Conservation (phyloP, 2,888 invertebrate genomes). For the Agrilus cyanescens region DNA sequence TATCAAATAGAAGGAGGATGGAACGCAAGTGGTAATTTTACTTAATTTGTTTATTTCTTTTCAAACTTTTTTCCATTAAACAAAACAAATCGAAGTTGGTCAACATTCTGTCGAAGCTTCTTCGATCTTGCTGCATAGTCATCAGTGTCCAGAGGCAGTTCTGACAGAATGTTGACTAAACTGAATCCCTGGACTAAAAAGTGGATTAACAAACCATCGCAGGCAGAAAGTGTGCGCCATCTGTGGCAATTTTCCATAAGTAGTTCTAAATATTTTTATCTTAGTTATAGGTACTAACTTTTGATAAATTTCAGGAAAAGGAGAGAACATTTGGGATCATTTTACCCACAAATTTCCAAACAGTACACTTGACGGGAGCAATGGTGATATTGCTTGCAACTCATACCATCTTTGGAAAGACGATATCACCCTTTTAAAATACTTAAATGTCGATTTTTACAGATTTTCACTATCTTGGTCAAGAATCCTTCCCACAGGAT, state of each 20-base stretch:
- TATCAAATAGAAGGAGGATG: slow-evolving; percentile 43
- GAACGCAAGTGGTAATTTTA: slow-evolving; percentile 36
- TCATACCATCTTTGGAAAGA: slow-evolving; percentile 23
- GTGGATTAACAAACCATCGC: too few relatives aligned
- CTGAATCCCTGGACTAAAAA: too few relatives aligned
- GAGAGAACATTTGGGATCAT: slow-evolving; percentile 41
- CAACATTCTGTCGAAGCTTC: too few relatives aligned
- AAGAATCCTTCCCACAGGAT: slow-evolving; percentile 48
- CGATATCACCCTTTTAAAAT: slow-evolving; percentile 19
- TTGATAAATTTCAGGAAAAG: slow-evolving; percentile 34
- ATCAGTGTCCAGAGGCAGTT: too few relatives aligned
- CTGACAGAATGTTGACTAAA: too few relatives aligned
- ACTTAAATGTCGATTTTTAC: slow-evolving; percentile 34
- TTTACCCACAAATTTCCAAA: slow-evolving; percentile 32
- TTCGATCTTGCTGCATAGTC: too few relatives aligned
- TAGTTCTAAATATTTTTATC: too few relatives aligned
- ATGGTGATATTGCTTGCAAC: slow-evolving; percentile 24
- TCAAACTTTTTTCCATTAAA: too few relatives aligned
- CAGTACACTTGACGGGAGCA: slow-evolving; percentile 17
- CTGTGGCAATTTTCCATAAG: too few relatives aligned
- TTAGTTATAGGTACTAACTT: too few relatives aligned
- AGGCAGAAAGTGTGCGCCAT: too few relatives aligned
- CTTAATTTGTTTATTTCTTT: not conserved
- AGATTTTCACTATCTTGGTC: slow-evolving; percentile 50
- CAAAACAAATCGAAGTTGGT: too few relatives aligned